These are phyloP conservation scores for Piscicola geometra DNA, from an alignment of 2,888 invertebrate genomes.

Conservation along the genomic window DNA sequence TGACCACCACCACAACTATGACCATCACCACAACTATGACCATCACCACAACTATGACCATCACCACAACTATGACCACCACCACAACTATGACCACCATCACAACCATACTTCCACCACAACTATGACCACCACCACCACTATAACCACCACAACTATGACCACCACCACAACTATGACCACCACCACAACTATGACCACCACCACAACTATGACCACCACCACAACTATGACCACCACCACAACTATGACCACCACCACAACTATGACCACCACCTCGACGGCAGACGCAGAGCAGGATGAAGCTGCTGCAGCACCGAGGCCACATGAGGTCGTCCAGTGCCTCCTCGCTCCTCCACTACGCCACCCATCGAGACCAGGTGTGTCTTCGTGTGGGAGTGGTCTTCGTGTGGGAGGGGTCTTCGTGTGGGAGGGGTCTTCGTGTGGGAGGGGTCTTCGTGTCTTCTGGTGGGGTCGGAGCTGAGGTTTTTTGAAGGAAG, in stretches of 20 bases:
- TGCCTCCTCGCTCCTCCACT: constrained; percentile 35
- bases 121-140: not conserved
- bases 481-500: no score
- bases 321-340: constrained; percentile 36
- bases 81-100: no score
- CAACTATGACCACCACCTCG: not conserved
- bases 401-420: not conserved
- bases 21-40: no score
- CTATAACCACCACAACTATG: not conserved
- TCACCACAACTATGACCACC: no score
- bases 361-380: constrained; percentile 32
- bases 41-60: no score
- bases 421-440: no score
- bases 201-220: not conserved
- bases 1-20: no score
- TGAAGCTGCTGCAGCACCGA: constrained; percentile 42
- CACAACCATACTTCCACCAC: not conserved
- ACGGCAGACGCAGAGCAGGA: constrained; percentile 42
- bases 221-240: not conserved
- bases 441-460: no score
- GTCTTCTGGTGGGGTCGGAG: no score
- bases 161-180: not conserved
- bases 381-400: not conserved
- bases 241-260: not conserved
- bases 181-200: not conserved